Conservation (phyloP, 1,140 invertebrate species). For the Piezodorus guildinii region DNA sequence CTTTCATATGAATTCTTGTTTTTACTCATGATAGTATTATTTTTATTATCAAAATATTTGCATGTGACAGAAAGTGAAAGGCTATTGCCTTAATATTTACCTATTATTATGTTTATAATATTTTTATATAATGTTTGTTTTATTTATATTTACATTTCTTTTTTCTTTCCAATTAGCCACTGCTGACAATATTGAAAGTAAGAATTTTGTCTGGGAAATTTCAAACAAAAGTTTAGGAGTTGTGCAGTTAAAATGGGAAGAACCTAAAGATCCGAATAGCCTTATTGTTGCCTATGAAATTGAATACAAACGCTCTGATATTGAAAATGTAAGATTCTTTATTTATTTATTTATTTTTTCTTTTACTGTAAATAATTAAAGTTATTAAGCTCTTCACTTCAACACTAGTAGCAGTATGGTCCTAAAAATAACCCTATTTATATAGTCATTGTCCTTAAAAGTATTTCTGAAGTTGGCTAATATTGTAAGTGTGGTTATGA, state of each 20-base stretch:
- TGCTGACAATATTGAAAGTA: constrained; percentile 29
- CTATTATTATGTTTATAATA: neutral
- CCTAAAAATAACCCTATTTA: too few relatives aligned
- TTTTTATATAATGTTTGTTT: too few relatives aligned
- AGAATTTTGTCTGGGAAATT: constrained; percentile 24
- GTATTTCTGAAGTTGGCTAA: too few relatives aligned
- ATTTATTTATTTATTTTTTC: constrained; percentile 1
- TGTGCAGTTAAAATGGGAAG: constrained; percentile 50
- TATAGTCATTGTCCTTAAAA: too few relatives aligned
- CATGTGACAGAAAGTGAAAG: too few relatives aligned
- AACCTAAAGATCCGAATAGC: constrained; percentile 74
- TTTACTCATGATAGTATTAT: too few relatives aligned
- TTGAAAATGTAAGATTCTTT: constrained; percentile 40
- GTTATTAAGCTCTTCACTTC: too few relatives aligned
- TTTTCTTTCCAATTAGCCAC: constrained; percentile 22
- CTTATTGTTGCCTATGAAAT: constrained; percentile 72
- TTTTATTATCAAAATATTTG: too few relatives aligned
- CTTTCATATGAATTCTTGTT: neutral
- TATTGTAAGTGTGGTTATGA: too few relatives aligned
- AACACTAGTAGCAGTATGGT: too few relatives aligned
- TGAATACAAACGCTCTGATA: constrained; percentile 51
- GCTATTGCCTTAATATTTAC: too few relatives aligned
- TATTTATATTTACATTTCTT: neutral
- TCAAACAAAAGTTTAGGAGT: constrained; percentile 26
- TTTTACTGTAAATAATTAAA: too few relatives aligned